Conservation (phyloP, 2,113 vertebrate genomes). For the Scomber japonicus region DNA sequence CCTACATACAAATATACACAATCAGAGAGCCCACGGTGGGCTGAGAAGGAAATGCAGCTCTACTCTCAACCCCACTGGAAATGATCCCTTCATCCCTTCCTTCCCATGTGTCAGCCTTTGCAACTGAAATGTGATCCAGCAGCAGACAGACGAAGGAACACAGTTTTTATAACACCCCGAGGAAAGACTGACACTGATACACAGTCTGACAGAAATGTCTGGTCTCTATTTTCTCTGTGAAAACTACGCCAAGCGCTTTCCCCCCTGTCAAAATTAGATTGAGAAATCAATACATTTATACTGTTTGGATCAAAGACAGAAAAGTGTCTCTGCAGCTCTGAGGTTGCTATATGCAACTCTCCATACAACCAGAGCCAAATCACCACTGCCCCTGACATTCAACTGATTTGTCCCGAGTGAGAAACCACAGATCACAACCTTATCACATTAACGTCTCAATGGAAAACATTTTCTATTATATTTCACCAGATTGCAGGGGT, state of each 20-base stretch:
- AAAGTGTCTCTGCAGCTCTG: conserved; percentile 19
- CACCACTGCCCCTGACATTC: not conserved
- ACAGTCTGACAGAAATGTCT: not conserved
- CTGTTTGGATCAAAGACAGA: conserved; percentile 21
- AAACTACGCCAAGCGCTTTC: not conserved
- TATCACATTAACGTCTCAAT: conserved; percentile 41
- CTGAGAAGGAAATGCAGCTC: conserved; percentile 20
- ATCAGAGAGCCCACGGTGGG: conserved; percentile 15
- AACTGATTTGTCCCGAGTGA: conserved; percentile 25
- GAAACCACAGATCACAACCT: conserved; percentile 38
- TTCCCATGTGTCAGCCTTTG: conserved; percentile 14
- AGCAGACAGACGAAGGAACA: not conserved
- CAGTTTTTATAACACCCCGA: conserved; percentile 5
- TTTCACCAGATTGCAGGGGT: conserved; percentile 30
- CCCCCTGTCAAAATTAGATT: conserved; percentile 4
- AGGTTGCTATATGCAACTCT: conserved; percentile 11
- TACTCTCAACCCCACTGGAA: conserved; percentile 13
- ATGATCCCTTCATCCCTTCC: conserved; percentile 9
- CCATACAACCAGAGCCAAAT: conserved; percentile 18
- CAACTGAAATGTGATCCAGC: conserved; percentile 26
- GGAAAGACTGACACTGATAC: not conserved
- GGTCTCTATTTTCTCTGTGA: not conserved
- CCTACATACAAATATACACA: conserved; percentile 36
- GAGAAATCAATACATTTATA: conserved; percentile 14
- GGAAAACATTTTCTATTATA: conserved; percentile 32